Conservation (phyloP, 2,797 vertebrate genomes). For the Petrocephalus sullivani region DNA sequence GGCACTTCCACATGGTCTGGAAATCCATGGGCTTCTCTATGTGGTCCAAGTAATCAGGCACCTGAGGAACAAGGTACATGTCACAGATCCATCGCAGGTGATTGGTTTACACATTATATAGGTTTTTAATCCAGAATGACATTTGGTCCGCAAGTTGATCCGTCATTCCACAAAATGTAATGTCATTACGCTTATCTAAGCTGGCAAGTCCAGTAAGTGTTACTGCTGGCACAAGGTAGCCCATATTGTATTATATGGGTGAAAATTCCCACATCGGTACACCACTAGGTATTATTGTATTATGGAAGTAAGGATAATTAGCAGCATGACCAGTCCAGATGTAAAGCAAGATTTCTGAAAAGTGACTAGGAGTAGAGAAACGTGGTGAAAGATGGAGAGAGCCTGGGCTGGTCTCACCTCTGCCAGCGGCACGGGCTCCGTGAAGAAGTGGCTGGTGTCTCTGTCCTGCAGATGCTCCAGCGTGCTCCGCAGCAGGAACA, state of each 20-base stretch:
- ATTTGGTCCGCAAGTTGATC: no score
- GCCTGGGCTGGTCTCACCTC: constrained; percentile 67
- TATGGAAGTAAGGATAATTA: neutral
- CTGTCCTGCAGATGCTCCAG: constrained; percentile 94
- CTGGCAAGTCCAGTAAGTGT: no score
- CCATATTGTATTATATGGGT: no score
- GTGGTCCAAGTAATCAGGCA: constrained; percentile 96
- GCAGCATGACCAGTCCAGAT: neutral
- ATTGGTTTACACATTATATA: neutral
- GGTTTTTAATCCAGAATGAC: neutral
- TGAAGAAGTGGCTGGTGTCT: constrained; percentile 97
- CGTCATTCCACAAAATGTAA: no score
- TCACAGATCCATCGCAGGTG: neutral
- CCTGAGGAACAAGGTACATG: constrained; percentile 58
- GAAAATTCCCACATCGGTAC: no score
- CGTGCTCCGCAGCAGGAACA: constrained; percentile 88
- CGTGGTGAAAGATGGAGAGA: neutral
- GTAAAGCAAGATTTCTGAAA: neutral
- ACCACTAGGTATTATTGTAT: neutral
- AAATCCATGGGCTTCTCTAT: constrained; percentile 99
- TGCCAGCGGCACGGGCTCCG: constrained; percentile 91
- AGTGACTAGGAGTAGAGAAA: neutral
- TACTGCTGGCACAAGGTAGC: no score
- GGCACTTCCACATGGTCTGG: constrained; percentile 94
- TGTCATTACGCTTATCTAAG: no score